Base-by-base conservation (phyloP, 2,113 vertebrate genomes). In the Thamnaconus septentrionalis region DNA sequence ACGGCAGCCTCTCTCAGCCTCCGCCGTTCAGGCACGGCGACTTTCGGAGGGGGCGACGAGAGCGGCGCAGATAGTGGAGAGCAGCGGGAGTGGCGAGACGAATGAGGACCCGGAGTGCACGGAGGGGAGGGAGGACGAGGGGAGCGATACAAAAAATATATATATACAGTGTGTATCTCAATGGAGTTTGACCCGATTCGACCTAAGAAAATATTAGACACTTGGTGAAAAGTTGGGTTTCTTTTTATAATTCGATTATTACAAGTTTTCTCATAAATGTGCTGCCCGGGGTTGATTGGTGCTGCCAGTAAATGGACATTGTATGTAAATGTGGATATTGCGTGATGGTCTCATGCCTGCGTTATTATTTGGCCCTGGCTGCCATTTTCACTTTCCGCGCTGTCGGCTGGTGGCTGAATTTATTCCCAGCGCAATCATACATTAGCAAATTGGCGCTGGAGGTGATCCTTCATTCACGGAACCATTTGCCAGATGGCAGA, bases 381-480 rank as follows among this genome's bases (percentile, higher is more conserved):
- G 44, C 61, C 49, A 11, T 71, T 64, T 50, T 58, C 47, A 42
- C 48, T 60, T 61, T 65, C 6, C 6, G 3, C 4, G 3, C 51
- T 50, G 51, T 55, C 1, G 1, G 43, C 18, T 31, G n/a, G 61
- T 52, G 31, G 41, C 49, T 41, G 11, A 58, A 64, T 66, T 0
- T 46, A 51, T 69, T 45, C 64, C 8, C 11, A 56, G 51, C 7
- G 49, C 57, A 41, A 12, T 61, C 8, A 51, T 40, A 47, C 12
- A 6, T 54, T 12, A 49, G 69, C 11, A 73, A 73, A 77, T 50
- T 76, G 67, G 62, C 74, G 51, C 64, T 9, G 53, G 66, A 46
- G 56, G 71, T 66, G 69, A 79, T 75, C 41, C 63, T 57, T 74
- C 60, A 63, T 78, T 71, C 50, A 56, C 69, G 59, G 53, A 59